Evolutionary conservation across 2,113 vertebrate species (phyloP), one percentile per base, ranked within the genome.

Genomic region (Hippotragus niger): DNA sequence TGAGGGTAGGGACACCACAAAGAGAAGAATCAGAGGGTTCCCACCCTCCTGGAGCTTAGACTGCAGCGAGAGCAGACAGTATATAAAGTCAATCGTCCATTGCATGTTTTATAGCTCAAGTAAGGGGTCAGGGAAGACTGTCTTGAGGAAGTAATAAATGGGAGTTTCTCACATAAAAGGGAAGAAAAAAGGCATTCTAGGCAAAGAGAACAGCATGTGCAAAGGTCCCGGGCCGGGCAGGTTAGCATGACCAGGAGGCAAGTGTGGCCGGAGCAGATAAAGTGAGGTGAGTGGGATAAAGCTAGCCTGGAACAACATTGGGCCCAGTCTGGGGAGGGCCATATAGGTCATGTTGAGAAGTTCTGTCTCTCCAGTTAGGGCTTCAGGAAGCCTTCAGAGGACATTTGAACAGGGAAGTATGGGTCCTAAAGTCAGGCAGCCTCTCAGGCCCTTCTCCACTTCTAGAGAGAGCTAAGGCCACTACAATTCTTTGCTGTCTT

Each of bases 141-240:
- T 86, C 36, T 71, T 25, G 45, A 97, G 43, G 58, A 80, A 43
- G 45, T 40, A 71, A 83, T 33, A 19, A n/a, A 67, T 17, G 52
- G 40, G 15, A 95, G 8, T 86, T 82, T 93, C 19, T 81, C 7
- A 55, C 31, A 7, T 52, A 62, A 80, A 31, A 58, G 19, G 10
- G 55, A 60, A 80, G 33, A 64, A 45, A 88, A 95, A 80, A 71
- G 10, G 7, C 5, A 36, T 57, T 90, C 27, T n/a, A 71, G 71
- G 33, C 17, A 57, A 80, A 85, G 64, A 23, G 1, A 89, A 17
- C 4, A 85, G 58, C 15, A 33, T 6, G 16, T 82, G 50, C 95
- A 82, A 95, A 96, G 82, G 96, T 21, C 89, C 74, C 89, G 92
- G 53, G 53, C 6, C 10, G 19, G 16, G 58, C 82, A 93, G 47